Percentiles rank a stretch among this genome's conserved stretches.
These are phyloP conservation scores for Equus przewalskii DNA, from an alignment of 2,113 vertebrate genomes.

Conservation along the genomic window DNA sequence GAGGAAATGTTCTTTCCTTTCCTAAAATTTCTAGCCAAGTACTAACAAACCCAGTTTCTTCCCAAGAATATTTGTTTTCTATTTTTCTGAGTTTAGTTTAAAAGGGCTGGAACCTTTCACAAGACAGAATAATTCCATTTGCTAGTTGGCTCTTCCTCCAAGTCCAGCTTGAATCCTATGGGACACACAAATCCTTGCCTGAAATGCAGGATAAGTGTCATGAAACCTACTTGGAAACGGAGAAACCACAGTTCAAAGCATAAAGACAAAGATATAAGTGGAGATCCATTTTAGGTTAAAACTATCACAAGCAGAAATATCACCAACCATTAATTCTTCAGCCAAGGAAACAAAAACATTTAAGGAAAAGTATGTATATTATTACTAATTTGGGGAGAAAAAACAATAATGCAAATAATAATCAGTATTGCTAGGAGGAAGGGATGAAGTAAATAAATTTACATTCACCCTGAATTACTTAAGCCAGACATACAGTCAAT, in stretches of 20 bases:
- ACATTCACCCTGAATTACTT: neutral
- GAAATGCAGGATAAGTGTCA: conserved; percentile 76
- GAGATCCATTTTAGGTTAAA: conserved; percentile 1
- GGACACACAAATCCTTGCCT: conserved; percentile 70
- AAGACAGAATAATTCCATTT: conserved; percentile 80
- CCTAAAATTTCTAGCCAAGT: conserved; percentile 78
- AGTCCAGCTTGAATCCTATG: conserved; percentile 65
- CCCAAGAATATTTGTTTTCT: conserved; percentile 78
- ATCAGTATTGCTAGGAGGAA: neutral
- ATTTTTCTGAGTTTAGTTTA: conserved; percentile 61
- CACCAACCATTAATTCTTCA: neutral
- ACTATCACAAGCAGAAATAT: neutral
- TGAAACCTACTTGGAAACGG: conserved; percentile 44
- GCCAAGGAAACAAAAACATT: neutral
- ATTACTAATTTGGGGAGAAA: neutral
- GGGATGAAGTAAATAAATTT: neutral
- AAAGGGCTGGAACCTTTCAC: conserved; percentile 75
- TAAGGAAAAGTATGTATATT: neutral
- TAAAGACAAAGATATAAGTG: neutral
- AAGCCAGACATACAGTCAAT: neutral
- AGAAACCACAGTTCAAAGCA: conserved; percentile 56
- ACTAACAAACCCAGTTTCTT: conserved; percentile 78
- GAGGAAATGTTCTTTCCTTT: conserved; percentile 81
- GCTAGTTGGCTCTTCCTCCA: conserved; percentile 69
- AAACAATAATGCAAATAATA: neutral